Percentiles rank a stretch among this genome's conserved stretches.
These are phyloP conservation scores for Pammene aurita DNA, from an alignment of 2,888 invertebrate genomes.

Conservation along the genomic window DNA sequence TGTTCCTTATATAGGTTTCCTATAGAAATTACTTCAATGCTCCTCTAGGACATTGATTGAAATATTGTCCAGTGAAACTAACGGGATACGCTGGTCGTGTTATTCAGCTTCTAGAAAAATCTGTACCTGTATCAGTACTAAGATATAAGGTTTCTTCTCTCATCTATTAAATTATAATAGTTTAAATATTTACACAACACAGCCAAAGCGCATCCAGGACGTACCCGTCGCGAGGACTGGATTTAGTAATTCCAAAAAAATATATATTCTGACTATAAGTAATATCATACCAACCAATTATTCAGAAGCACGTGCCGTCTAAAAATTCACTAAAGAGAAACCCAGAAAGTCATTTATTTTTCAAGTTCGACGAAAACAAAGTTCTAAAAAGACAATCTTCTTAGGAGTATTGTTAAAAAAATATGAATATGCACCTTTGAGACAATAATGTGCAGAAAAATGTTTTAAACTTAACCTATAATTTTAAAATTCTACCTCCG, in stretches of 20 bases:
- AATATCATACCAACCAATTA: no score
- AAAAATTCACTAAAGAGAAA: no score
- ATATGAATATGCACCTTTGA: conserved; percentile 6
- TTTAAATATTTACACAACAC: no score
- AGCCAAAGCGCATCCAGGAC: no score
- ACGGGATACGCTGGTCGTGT: background rate
- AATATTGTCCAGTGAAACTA: conserved; percentile 22
- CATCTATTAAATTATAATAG: background rate
- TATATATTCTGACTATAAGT: no score
- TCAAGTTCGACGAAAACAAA: no score
- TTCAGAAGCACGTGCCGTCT: no score
- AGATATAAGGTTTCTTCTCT: background rate
- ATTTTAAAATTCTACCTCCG: conserved; percentile 34
- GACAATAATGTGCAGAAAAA: conserved; percentile 5
- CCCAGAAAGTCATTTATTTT: no score
- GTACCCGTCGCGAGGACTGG: no score
- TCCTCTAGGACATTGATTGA: conserved; percentile 34
- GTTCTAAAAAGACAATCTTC: no score
- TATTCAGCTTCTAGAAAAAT: background rate
- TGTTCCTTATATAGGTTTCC: conserved; percentile 39
- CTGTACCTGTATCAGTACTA: background rate
- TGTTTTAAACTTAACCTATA: conserved; percentile 20
- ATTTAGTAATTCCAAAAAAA: no score
- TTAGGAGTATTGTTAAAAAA: conserved; percentile 4
- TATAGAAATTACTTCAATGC: conserved; percentile 36